These are phyloP conservation scores for Hemithea aestivaria DNA, from an alignment of 2,888 invertebrate genomes.

Conservation along the genomic window DNA sequence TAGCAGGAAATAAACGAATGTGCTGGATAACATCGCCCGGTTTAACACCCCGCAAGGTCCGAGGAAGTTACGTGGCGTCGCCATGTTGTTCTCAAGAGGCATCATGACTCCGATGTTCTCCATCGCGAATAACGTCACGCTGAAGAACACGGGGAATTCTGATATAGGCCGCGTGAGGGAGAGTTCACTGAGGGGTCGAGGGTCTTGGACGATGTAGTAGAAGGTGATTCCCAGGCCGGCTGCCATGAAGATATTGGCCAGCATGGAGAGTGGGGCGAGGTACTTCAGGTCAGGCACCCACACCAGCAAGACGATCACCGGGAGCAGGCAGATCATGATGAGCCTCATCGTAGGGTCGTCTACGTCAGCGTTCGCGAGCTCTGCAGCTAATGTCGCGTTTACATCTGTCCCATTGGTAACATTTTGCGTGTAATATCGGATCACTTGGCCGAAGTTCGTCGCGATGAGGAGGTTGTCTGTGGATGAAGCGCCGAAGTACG, in stretches of 20 bases:
- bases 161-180: not conserved
- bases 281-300: constrained; percentile 75
- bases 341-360: not conserved
- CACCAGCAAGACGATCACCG: constrained; percentile 6
- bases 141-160: constrained; percentile 88
- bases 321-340: constrained; percentile 2
- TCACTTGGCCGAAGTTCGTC: constrained; percentile 16
- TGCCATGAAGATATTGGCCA: constrained; percentile 90
- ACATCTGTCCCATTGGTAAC: not conserved
- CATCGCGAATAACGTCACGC: constrained; percentile 94
- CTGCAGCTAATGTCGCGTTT: not conserved
- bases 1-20: constrained; percentile 78
- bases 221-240: constrained; percentile 88
- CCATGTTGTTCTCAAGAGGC: constrained; percentile 93
- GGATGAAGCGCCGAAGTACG: constrained; percentile 17
- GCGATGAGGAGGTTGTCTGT: constrained; percentile 15
- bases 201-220: constrained; percentile 81
- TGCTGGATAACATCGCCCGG: constrained; percentile 89
- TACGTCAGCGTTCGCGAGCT: not conserved
- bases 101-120: constrained; percentile 90
- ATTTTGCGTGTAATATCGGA: constrained; percentile 8
- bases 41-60: constrained; percentile 88
- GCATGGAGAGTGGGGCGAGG: constrained; percentile 90
- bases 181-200: constrained; percentile 1
- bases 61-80: constrained; percentile 84